These are phyloP conservation scores for Cremastobaeus sp. DNA, from an alignment of 2,888 invertebrate species.

Conservation along the genomic window DNA sequence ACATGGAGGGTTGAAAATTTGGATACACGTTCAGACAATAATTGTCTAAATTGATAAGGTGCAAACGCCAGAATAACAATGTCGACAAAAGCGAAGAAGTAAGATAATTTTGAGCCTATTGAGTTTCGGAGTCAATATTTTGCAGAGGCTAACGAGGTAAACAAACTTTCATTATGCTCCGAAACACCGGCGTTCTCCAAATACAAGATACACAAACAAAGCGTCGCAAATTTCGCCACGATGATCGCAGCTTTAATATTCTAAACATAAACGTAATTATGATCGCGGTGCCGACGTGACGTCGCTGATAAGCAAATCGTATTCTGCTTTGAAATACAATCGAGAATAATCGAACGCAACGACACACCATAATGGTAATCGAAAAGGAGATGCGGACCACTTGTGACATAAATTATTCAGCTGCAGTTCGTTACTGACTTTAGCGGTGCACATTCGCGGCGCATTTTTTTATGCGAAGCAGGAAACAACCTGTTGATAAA, in stretches of 20 bases:
- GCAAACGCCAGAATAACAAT: too few species aligned
- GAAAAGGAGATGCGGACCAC: constrained; percentile 4
- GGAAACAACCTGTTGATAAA: constrained; percentile 53
- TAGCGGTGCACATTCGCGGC: constrained; percentile 1
- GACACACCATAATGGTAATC: constrained; percentile 22
- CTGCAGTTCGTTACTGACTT: constrained; percentile 19
- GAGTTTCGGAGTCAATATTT: constrained; percentile 24
- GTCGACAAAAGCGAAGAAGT: not conserved
- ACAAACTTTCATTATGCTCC: constrained; percentile 39
- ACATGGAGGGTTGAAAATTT: too few species aligned
- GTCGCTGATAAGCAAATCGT: constrained; percentile 41
- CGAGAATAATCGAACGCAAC: constrained; percentile 28
- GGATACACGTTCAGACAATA: too few species aligned
- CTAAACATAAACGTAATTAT: constrained; percentile 54
- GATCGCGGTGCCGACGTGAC: constrained; percentile 19
- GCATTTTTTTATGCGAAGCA: constrained; percentile 6
- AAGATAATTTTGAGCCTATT: constrained; percentile 11
- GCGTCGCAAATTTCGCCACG: constrained; percentile 43
- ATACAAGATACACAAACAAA: constrained; percentile 55
- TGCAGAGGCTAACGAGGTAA: constrained; percentile 35
- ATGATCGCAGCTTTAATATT: constrained; percentile 47
- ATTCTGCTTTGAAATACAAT: constrained; percentile 35
- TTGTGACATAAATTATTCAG: constrained; percentile 16
- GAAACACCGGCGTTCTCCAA: constrained; percentile 12
- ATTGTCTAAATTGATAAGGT: too few species aligned